A percentile compares a stretch with the other conserved stretches of the same genome.
Evolutionary conservation across 2,797 vertebrate species (phyloP).

Genomic region (Hozukius guyotensis): DNA sequence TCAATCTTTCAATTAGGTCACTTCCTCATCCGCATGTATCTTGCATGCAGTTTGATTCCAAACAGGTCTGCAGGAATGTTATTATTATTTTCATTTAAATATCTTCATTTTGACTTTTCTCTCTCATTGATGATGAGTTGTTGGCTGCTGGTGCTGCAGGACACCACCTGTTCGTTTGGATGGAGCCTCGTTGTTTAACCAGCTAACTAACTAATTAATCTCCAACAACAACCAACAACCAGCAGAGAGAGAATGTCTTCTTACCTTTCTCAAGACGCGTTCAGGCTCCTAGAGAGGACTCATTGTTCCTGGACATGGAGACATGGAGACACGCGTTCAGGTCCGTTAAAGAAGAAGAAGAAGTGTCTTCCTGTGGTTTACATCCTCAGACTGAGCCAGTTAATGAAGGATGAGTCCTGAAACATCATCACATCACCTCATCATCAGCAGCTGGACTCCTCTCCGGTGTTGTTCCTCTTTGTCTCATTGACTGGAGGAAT

Average conservation of each 20-base stretch:
- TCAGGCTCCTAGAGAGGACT: conserved; percentile 11
- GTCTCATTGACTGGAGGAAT: conserved; percentile 23
- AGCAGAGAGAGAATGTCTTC: background rate
- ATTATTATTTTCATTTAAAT: background rate
- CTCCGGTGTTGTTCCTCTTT: conserved; percentile 53
- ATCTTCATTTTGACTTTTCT: background rate
- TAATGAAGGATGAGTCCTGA: conserved; percentile 53
- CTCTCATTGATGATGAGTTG: background rate
- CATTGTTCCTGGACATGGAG: conserved; percentile 26
- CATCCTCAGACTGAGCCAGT: conserved; percentile 49
- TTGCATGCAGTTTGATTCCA: conserved; percentile 19
- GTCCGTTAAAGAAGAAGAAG: too few relatives aligned
- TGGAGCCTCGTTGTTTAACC: background rate
- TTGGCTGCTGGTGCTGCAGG: conserved; percentile 7
- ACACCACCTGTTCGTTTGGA: conserved; percentile 63
- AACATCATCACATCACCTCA: conserved; percentile 18
- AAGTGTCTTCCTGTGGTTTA: conserved; percentile 51
- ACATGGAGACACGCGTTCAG: conserved; percentile 3
- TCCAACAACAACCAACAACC: too few relatives aligned
- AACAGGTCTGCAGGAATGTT: conserved; percentile 30
- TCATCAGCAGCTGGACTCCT: conserved; percentile 57
- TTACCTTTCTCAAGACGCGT: conserved; percentile 53
- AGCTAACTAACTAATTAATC: background rate
- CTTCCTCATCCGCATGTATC: conserved; percentile 8
- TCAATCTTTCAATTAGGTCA: conserved; percentile 22